These are phyloP conservation scores for Rhagoletis pomonella DNA, from an alignment of 1,140 invertebrate species.

Conservation along the genomic window DNA sequence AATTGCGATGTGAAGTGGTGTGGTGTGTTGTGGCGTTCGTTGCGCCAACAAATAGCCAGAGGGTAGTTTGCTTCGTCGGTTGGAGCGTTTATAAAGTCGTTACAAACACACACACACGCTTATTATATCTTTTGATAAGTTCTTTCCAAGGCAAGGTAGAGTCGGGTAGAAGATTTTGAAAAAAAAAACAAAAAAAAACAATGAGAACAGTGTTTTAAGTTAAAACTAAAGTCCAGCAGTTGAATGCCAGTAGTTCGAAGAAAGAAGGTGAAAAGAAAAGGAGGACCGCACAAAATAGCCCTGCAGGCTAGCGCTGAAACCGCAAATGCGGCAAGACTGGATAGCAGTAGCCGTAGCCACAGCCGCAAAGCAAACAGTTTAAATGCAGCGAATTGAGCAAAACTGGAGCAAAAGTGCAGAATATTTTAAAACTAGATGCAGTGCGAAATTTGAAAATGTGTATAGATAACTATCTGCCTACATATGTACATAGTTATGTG, in stretches of 20 bases:
- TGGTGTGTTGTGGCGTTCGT: not conserved
- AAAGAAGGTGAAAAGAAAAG: constrained; percentile 5
- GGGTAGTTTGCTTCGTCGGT: constrained; percentile 38
- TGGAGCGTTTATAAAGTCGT: constrained; percentile 27
- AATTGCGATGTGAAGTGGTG: not conserved
- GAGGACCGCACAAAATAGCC: constrained; percentile 4
- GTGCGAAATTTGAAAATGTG: not conserved
- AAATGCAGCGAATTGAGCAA: not conserved
- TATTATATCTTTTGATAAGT: not conserved
- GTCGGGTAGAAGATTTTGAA: not conserved
- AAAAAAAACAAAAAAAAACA: not conserved
- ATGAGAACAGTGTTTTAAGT: not conserved
- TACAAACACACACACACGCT: not conserved
- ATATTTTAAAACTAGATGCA: constrained; percentile 4
- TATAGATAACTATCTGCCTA: not conserved
- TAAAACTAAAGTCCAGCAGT: not conserved
- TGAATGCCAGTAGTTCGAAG: not conserved
- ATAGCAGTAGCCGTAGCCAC: not conserved
- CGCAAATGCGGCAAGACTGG: not conserved
- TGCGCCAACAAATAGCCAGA: constrained; percentile 42
- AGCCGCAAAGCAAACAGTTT: not conserved
- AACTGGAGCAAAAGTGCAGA: constrained; percentile 40
- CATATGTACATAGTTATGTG: too few species aligned
- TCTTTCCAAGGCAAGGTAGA: not conserved
- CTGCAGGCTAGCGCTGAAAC: not conserved